phyloP scores from a whole-genome alignment of 2,113 vertebrate species.

The Oceanodroma tethys region DNA sequence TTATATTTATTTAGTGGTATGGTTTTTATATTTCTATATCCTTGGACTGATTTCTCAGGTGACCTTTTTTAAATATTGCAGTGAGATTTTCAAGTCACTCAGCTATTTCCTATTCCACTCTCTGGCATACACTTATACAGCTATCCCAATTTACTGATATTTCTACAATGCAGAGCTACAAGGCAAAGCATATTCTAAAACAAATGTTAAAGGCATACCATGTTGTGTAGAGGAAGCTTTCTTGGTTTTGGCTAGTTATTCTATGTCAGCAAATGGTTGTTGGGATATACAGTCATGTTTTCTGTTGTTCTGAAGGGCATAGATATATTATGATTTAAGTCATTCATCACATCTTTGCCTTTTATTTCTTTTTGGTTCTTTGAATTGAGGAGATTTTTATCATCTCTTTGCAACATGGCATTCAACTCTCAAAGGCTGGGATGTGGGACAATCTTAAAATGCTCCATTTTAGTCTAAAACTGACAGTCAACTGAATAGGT shows the following conservation, averaged over 20 bases:
- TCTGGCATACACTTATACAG: background rate
- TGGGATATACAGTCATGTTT: background rate
- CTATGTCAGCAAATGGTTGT: background rate
- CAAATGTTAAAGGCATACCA: background rate
- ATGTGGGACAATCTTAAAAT: background rate
- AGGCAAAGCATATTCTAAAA: background rate
- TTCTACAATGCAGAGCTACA: background rate
- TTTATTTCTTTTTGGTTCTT: background rate
- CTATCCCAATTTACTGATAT: background rate
- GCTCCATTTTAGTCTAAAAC: background rate
- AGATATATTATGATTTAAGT: background rate
- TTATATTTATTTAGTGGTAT: background rate
- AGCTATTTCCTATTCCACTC: background rate
- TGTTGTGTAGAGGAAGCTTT: background rate
- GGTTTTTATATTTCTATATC: background rate
- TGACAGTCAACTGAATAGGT: background rate
- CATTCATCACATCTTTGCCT: background rate
- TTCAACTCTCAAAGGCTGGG: background rate
- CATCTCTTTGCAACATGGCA: background rate
- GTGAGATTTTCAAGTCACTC: background rate
- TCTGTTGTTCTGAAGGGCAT: background rate
- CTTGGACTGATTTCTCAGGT: background rate
- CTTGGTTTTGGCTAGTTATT: background rate
- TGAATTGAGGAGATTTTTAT: background rate
- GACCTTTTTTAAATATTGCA: background rate